A percentile compares a stretch with the other conserved stretches of the same genome.
phyloP scores from a whole-genome alignment of 2,888 invertebrate genomes.

The Dicyrtoma fusca region DNA sequence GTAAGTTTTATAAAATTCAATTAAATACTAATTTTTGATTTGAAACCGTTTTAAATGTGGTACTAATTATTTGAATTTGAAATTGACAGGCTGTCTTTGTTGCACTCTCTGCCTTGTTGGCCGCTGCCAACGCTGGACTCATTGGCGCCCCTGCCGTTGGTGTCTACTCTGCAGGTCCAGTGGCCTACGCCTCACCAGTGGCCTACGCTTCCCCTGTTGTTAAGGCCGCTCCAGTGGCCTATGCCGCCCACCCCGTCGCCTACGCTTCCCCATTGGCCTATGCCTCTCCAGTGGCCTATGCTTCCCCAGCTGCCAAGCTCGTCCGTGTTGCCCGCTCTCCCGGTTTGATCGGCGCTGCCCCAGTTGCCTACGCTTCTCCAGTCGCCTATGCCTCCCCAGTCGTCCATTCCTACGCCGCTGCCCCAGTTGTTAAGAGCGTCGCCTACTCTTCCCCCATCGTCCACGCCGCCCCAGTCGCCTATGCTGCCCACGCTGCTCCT shows the following conservation, averaged over 20 bases:
- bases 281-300: not conserved
- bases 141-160: slow-evolving; percentile 2
- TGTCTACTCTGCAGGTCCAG: not conserved
- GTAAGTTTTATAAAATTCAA: slow-evolving; percentile 31
- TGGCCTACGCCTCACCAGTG: slow-evolving; percentile 15
- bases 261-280: not conserved
- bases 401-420: not conserved
- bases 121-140: slow-evolving; percentile 34
- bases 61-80: slow-evolving; percentile 3
- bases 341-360: slow-evolving; percentile 3
- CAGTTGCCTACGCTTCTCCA: not conserved
- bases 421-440: not conserved
- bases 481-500: slow-evolving; percentile 14
- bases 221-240: not conserved
- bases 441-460: no score
- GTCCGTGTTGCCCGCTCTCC: slow-evolving; percentile 8
- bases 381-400: slow-evolving; percentile 5
- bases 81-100: slow-evolving; percentile 28
- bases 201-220: slow-evolving; percentile 17
- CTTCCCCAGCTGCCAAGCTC: slow-evolving; percentile 25
- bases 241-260: slow-evolving; percentile 32
- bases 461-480: not conserved
- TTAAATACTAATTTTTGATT: not conserved
- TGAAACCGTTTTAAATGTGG: not conserved
- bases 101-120: slow-evolving; percentile 25